phyloP scores from a whole-genome alignment of 2,797 vertebrate genomes.

The Gallinago solitaria region DNA sequence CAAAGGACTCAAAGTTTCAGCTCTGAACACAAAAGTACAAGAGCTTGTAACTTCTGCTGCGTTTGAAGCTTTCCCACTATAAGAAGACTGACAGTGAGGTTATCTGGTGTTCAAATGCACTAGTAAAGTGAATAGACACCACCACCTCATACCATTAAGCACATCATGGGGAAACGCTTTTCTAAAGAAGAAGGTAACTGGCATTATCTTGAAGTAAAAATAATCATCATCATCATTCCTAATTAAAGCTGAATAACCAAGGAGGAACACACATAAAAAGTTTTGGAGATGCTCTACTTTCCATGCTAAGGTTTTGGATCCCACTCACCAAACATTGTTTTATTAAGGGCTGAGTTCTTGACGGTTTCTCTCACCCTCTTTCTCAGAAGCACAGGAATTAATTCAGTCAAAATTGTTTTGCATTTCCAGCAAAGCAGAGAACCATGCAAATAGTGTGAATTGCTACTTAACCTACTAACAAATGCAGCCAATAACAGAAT shows the following conservation, averaged over 20 bases:
- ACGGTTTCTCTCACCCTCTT: background rate
- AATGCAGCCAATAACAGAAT: background rate
- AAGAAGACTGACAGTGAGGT: background rate
- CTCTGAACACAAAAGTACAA: background rate
- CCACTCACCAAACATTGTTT: background rate
- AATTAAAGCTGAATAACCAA: background rate
- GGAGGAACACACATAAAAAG: background rate
- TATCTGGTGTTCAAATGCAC: background rate
- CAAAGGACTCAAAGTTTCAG: background rate
- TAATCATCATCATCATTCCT: background rate
- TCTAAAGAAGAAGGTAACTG: background rate
- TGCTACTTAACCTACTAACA: background rate
- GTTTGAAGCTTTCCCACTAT: background rate
- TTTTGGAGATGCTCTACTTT: background rate
- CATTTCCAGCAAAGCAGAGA: background rate
- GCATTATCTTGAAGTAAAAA: background rate
- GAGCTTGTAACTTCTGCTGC: background rate
- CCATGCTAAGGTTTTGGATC: background rate
- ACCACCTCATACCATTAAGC: background rate
- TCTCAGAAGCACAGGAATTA: background rate
- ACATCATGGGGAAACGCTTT: background rate
- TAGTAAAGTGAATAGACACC: background rate
- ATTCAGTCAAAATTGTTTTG: background rate
- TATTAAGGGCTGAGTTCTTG: background rate
- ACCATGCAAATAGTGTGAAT: background rate